Base-by-base conservation (phyloP, 2,113 vertebrate genomes). In the Myanophis thanlyinensis region DNA sequence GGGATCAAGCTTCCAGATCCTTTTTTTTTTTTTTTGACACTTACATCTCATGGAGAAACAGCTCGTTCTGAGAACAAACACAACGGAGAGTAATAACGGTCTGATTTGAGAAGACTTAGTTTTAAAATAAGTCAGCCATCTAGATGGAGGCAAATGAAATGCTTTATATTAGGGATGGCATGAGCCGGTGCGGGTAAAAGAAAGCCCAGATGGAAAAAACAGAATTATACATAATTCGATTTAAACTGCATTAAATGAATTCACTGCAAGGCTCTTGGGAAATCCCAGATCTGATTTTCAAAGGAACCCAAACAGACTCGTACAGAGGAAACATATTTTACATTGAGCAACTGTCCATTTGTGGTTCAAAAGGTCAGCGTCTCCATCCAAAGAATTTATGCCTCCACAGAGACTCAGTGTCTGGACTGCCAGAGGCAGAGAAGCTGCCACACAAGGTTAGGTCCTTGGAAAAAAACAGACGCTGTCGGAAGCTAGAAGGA, bases 381-480 rank as follows among this genome's bases (percentile, higher is more conserved):
- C 25, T 23, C 44, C 35, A 25, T 59, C 52, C 30, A 23, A 85
- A 47, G 73, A 85, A 85, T 92, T 80, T 84, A 56, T 48, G 51
- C 1, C 11, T 52, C 87, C 46, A 73, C 89, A 94, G 91, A 96
- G 93, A 87, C 93, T 91, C 35, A 90, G 84, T 90, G 85, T 93
- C 93, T 85, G 22, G 47, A 46, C 93, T 93, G 95, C 90, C 85
- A 95, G 93, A 85, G 22, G 67, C 46, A 91, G 62, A 88, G 87
- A 93, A 48, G 56, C 85, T 93, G 20, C 0, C 91, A 92, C 92
- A 94, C 85, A 95, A 92, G 73, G 89, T 67, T 90, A 59, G 0
- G 18, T 62, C 93, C 93, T 95, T 89, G 62, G 56, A 90, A 88
- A 91, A 94, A 90, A 94, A 53, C 90, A 94, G 92, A 90, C 54